Conservation (phyloP, 2,888 invertebrate genomes). For the Eilema caniola region DNA sequence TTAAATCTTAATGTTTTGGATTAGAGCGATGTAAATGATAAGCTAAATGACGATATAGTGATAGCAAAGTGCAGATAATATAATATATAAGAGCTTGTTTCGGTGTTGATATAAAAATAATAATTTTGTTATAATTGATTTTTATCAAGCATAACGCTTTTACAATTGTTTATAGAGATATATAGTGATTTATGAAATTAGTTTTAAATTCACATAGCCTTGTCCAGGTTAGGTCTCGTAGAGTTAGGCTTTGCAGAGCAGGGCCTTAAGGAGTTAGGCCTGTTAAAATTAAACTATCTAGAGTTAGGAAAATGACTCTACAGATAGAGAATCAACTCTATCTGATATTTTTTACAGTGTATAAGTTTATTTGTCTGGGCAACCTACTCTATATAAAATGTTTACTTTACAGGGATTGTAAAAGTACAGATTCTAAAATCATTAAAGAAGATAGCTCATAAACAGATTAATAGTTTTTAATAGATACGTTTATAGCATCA, state of each 20-base stretch:
- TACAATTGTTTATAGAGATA: not conserved
- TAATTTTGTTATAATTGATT: not conserved
- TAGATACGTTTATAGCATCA: not conserved
- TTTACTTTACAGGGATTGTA: not conserved
- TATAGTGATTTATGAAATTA: not conserved
- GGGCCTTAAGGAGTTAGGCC: no score
- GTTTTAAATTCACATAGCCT: not conserved
- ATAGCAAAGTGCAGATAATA: constrained; percentile 2
- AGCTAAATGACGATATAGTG: not conserved
- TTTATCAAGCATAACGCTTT: not conserved
- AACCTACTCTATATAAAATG: not conserved
- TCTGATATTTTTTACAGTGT: not conserved
- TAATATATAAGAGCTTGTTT: not conserved
- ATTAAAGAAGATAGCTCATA: not conserved
- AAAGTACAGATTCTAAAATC: not conserved
- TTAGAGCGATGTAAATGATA: not conserved
- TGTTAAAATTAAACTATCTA: not conserved
- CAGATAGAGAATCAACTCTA: not conserved
- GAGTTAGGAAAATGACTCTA: not conserved
- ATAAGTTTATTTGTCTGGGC: not conserved
- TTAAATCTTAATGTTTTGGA: not conserved
- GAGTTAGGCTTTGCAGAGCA: not conserved
- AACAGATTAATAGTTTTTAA: no score
- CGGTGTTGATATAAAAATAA: not conserved
- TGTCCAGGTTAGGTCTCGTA: not conserved